Conservation (phyloP, 1,140 invertebrate genomes). For the Octopus bimaculoides region DNA sequence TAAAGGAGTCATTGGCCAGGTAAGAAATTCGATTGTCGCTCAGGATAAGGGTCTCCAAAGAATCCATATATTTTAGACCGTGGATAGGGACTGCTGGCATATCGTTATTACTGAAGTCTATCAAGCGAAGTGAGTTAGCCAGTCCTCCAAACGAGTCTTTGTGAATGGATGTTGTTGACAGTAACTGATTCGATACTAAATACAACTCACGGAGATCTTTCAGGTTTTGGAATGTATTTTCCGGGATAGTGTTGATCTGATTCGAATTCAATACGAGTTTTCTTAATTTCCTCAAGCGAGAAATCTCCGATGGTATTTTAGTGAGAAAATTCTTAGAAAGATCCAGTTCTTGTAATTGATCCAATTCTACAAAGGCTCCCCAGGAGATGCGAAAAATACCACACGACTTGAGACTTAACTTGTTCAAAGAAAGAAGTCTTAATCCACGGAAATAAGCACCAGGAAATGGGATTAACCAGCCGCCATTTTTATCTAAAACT, state of each 20-base stretch:
- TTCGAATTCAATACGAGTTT: conserved; percentile 23
- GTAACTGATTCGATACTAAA: conserved; percentile 22
- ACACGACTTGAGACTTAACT: conserved; percentile 25
- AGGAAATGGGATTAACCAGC: conserved; percentile 14
- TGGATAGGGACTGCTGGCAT: conserved; percentile 18
- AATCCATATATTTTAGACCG: conserved; percentile 14
- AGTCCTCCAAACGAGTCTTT: conserved; percentile 21
- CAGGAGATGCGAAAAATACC: conserved; percentile 19
- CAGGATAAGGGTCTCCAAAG: conserved; percentile 18
- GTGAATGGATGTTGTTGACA: conserved; percentile 19
- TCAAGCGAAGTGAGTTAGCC: conserved; percentile 19
- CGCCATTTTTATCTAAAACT: background rate
- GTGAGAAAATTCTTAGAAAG: conserved; percentile 26
- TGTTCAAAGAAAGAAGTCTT: conserved; percentile 19
- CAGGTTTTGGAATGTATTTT: conserved; percentile 21
- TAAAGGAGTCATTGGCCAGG: conserved; percentile 20
- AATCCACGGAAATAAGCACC: conserved; percentile 20
- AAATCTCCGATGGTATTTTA: conserved; percentile 21
- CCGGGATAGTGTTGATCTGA: conserved; percentile 18
- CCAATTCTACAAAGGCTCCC: conserved; percentile 22
- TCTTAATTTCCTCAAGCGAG: conserved; percentile 16
- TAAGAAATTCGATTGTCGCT: conserved; percentile 23
- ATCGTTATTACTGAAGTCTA: conserved; percentile 23
- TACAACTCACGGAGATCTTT: conserved; percentile 15
- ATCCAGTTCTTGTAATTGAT: conserved; percentile 22